Evolutionary conservation across 2,888 invertebrate genomes (phyloP).

Genomic region (Didymodactylos carnosus): DNA sequence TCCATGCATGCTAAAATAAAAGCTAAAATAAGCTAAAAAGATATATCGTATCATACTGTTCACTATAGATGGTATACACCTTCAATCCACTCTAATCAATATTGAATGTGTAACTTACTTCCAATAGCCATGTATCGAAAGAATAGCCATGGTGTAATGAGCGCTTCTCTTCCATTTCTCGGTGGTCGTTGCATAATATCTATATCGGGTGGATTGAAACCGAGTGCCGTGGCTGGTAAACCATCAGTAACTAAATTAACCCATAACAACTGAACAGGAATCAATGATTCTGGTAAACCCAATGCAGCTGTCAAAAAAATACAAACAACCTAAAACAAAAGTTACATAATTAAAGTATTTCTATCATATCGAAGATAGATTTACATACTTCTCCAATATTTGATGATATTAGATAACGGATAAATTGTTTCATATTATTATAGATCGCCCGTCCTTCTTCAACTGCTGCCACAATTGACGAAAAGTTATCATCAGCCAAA

Average conservation of each 20-base stretch:
- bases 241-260: slow-evolving; percentile 89
- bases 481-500: slow-evolving; percentile 98
- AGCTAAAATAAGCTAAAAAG: background rate
- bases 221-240: slow-evolving; percentile 95
- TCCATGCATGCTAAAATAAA: no score
- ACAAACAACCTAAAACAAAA: slow-evolving; percentile 20
- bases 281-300: slow-evolving; percentile 95
- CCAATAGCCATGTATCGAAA: slow-evolving; percentile 68
- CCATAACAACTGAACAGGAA: slow-evolving; percentile 98
- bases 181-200: slow-evolving; percentile 99
- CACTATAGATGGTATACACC: no score
- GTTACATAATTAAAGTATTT: background rate
- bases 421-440: slow-evolving; percentile 99
- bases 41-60: no score
- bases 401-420: slow-evolving; percentile 97
- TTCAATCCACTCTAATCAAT: no score
- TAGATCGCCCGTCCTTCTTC: slow-evolving; percentile 99
- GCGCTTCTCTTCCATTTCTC: slow-evolving; percentile 81
- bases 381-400: slow-evolving; percentile 79
- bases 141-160: slow-evolving; percentile 99
- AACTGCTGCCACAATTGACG: slow-evolving; percentile 94
- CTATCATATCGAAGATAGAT: no score
- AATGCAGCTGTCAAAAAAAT: slow-evolving; percentile 99
- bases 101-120: slow-evolving; percentile 26
- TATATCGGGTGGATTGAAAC: slow-evolving; percentile 98